Conservation (phyloP, 2,797 vertebrate species). For the Discoglossus pictus region DNA sequence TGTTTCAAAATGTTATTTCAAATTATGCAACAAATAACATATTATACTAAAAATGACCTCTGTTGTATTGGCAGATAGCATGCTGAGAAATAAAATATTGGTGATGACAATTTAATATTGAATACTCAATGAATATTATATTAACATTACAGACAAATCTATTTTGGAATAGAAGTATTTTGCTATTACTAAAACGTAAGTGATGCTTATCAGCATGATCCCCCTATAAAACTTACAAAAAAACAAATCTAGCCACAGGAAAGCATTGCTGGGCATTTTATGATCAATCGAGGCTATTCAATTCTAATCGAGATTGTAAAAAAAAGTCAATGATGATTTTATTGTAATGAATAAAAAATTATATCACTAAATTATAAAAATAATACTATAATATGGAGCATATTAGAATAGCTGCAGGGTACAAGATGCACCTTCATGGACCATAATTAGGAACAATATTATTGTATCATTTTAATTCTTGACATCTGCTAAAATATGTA, state of each 20-base stretch:
- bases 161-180: slow-evolving; percentile 10
- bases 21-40: too few species aligned
- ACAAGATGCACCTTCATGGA: slow-evolving; percentile 37
- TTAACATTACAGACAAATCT: slow-evolving; percentile 21
- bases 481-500: slow-evolving; percentile 51
- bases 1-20: too few species aligned
- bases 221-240: slow-evolving; percentile 5
- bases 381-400: too few species aligned
- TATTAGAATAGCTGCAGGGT: slow-evolving; percentile 15
- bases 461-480: slow-evolving; percentile 48
- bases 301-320: slow-evolving; percentile 23
- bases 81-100: not conserved
- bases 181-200: slow-evolving; percentile 13
- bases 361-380: not conserved
- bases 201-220: slow-evolving; percentile 15
- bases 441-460: slow-evolving; percentile 45
- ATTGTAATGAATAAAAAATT: slow-evolving; percentile 42
- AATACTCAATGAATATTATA: slow-evolving; percentile 28
- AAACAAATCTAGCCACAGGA: slow-evolving; percentile 11
- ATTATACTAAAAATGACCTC: not conserved
- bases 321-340: slow-evolving; percentile 7
- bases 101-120: slow-evolving; percentile 4
- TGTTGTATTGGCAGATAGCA: not conserved
- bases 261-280: slow-evolving; percentile 14
- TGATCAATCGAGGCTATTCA: slow-evolving; percentile 33